Evolutionary conservation across 2,113 vertebrate species (phyloP), one percentile per base, ranked within the genome.

Genomic region (Sakesphorus luctuosus): DNA sequence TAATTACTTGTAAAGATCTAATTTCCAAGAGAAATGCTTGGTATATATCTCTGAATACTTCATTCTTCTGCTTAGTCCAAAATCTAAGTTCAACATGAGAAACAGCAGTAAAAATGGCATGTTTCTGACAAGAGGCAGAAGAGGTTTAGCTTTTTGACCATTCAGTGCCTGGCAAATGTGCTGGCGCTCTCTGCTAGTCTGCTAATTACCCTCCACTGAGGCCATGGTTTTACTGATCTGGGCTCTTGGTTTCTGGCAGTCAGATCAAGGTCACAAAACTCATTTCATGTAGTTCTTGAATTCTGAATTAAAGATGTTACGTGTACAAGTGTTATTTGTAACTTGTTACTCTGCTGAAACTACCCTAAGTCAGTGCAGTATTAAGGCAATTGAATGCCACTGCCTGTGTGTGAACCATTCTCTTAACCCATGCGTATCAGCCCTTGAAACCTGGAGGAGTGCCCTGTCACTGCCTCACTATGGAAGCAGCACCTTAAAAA

Each of bases 281-380:
- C 12, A 62, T 87, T 94, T 87, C 24, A 82, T 84, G 62, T 91
- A 78, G 80, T 59, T 84, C 73, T 65, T 93, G 88, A 93, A 89
- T 72, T 84, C 50, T 71, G 61, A 94, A 91, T 95, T 91, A 89
- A 84, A 81, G 50, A 35, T 77, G 23, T 52, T 69, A 35, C 47
- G 19, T 65, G 56, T 80, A 85, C 66, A 83, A 81, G 35, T n/a
- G 33, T 77, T 94, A 81, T 78, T 89, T 92, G 80, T 78, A 86
- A 84, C 20, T 88, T 69, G 13, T 80, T 88, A 89, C 50, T 59
- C 38, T 67, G 65, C 33, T 92, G 75, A 80, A 90, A 38, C 17
- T 53, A 26, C 28, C 6, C 23, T 28, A 79, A 90, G 50, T 74
- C 59, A 76, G 23, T 46, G 46, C 13, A 35, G 38, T 50, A 36